Conservation (phyloP, 2,113 vertebrate genomes). For the Varanus salvator region DNA sequence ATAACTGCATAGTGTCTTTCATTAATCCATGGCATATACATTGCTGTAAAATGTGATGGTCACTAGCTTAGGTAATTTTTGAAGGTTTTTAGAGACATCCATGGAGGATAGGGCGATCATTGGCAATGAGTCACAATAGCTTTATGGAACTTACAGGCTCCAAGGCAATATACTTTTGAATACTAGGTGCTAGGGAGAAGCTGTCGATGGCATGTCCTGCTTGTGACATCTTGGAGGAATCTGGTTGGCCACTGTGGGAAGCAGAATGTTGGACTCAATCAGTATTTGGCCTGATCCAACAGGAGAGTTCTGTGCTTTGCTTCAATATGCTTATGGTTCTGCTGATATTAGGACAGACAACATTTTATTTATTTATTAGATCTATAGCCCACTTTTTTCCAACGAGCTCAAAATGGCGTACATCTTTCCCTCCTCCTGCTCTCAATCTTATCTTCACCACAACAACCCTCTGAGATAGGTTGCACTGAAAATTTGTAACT, state of each 20-base stretch:
- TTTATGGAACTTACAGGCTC: background rate
- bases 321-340: background rate
- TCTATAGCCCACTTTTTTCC: too few relatives aligned
- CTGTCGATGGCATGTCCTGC: background rate
- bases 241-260: background rate
- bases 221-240: background rate
- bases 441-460: too few relatives aligned
- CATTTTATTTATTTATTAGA: too few relatives aligned
- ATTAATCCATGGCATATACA: background rate
- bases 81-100: background rate
- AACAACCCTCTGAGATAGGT: too few relatives aligned
- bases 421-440: too few relatives aligned
- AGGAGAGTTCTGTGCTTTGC: background rate
- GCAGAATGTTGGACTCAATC: background rate
- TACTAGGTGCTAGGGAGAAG: too few relatives aligned
- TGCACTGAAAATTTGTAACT: too few relatives aligned
- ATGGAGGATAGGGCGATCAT: background rate
- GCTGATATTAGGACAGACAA: background rate
- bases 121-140: background rate
- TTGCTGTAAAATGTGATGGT: background rate
- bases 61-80: background rate
- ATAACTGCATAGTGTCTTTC: background rate
- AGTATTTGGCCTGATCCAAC: background rate
- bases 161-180: background rate
- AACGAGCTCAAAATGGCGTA: too few relatives aligned